Percentiles rank a stretch among this genome's conserved stretches.
Conservation (phyloP, 37 sponge, comb jelly and placozoan species). For the Eunapius fragilis region DNA sequence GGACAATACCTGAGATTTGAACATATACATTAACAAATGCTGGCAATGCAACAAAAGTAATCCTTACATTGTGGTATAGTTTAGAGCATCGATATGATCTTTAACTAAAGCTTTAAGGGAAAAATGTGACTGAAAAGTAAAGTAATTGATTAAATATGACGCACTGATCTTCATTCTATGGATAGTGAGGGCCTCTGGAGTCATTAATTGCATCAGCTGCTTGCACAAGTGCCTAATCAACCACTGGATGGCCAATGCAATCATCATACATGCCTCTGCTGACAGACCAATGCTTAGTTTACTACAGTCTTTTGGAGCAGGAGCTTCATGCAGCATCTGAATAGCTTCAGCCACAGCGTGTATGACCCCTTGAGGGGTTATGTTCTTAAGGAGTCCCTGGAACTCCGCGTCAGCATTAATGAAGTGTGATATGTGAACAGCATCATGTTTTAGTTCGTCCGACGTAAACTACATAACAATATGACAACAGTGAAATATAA, state of each 20-base stretch:
- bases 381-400: constrained; percentile 28
- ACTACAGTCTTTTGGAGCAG: background rate
- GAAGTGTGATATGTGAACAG: constrained; percentile 13
- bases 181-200: constrained; percentile 45
- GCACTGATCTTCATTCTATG: constrained; percentile 17
- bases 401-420: constrained; percentile 37
- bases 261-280: background rate
- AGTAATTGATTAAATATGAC: constrained; percentile 47
- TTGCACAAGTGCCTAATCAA: constrained; percentile 23
- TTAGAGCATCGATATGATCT: constrained; percentile 4
- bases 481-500: background rate
- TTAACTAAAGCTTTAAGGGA: constrained; percentile 55
- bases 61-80: background rate
- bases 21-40: background rate
- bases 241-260: constrained; percentile 31
- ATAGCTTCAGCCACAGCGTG: constrained; percentile 46
- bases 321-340: constrained; percentile 6
- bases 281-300: background rate
- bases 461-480: constrained; percentile 7
- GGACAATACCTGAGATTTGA: background rate
- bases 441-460: constrained; percentile 36
- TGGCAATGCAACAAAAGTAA: background rate
- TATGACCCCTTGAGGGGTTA: constrained; percentile 23
- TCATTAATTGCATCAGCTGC: constrained; percentile 51
- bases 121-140: constrained; percentile 71